Evolutionary conservation across 2,797 vertebrate genomes (phyloP), one percentile per base, ranked within the genome.

Genomic region (Parotocinclus haroldoi): DNA sequence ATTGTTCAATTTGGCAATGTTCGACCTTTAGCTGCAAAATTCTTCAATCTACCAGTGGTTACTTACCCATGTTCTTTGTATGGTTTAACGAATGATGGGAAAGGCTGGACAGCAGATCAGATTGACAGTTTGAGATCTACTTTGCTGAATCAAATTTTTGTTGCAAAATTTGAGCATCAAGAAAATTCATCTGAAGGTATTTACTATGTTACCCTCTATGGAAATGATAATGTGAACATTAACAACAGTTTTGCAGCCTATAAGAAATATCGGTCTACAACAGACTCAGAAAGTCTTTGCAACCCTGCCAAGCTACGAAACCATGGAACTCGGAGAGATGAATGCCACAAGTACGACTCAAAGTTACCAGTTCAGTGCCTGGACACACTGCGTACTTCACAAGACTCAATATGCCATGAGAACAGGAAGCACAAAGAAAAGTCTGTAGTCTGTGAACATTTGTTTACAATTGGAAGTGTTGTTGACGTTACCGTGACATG

Each of bases 21-120:
- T 65, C 86, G 86, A 75, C 79, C 76, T 9, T 75, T 98, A 56
- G 82, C 86, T 18, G 55, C 71, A 0, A 89, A 89, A 27, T 96
- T 91, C 57, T 87, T 95, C 18, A 90, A 83, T 9, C 87, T 95
- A 89, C 95, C 94, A 0, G 93, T 98, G 52, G 82, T 95, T 11
- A 95, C 94, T 0, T 96, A 93, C 0, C 68, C 18, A 0, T 96
- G 93, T 14, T 89, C 90, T 2, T 58, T 98, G 42, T 78, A 86
- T 12, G 92, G 91, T 10, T 42, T 94, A 49, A 86, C 84, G 0
- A 86, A 90, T 14, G 69, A 81, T 0, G 83, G 82, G 3, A 71
- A 64, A 42, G 87, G 82, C 46, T 95, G 92, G 94, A 87, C 86
- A 5, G 58, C 48, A 0, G 62, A 77, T 0, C 89, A 93, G 55